Evolutionary conservation across 2,797 vertebrate genomes (phyloP), one percentile per base, ranked within the genome.

Genomic region (Aselliscus stoliczkanus): DNA sequence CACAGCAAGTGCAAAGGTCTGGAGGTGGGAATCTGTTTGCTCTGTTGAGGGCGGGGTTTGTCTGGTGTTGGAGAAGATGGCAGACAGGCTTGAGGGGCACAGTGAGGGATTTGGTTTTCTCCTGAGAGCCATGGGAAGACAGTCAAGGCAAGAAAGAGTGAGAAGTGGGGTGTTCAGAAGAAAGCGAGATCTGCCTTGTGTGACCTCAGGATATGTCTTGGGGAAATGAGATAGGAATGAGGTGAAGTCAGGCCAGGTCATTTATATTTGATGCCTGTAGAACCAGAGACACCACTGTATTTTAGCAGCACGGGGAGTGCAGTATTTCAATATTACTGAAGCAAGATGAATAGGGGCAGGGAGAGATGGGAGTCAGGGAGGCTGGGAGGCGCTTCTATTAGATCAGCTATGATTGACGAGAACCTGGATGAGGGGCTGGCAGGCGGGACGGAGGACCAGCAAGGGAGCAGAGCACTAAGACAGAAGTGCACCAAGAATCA

Each of bases 401-500:
- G 84, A 87, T 89, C 94, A 87, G 0, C 64, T 9, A 3, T 1
- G 90, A 56, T 0, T 4, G 64, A 56, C 34, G 58, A 27, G 27
- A 37, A 50, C 25, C 64, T n/a, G 31, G 44, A 10, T 6, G 37
- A 47, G 44, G 31, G 39, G 9, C 62, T 5, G 50, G 37, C 1
- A 10, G 54, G 62, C 3, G 4, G 70, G 62, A 23, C 11, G 31
- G 13, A 29, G n/a, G 20, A 14, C 39, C 21, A 27, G 54, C 1
- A 7, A 0, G 83, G n/a, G 13, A 6, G 37, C 34, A 17, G 4
- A n/a, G 82, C 8, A 2, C 1, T 1, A 15, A 29, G 60, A 8
- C 21, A 54, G 21, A 29, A n/a, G 5, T 0, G 2, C 27, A 4
- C 2, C 0, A 7, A 14, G 44, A 11, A 15, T 3, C 0, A 6